Conservation (phyloP, 2,888 invertebrate genomes). For the Chaitophorus viminalis region DNA sequence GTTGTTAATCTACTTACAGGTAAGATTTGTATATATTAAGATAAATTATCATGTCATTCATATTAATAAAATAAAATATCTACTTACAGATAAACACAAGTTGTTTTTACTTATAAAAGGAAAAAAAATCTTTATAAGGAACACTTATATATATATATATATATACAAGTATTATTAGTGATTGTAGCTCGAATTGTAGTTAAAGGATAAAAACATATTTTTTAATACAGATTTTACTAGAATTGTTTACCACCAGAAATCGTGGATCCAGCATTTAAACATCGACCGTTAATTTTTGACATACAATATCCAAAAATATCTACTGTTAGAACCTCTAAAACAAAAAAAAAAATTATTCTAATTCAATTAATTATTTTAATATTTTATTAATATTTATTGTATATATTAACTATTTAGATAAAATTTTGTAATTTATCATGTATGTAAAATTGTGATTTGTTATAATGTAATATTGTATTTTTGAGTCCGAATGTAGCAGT, state of each 20-base stretch:
- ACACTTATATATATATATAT: no score
- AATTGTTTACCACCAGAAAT: neutral
- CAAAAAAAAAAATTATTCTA: neutral
- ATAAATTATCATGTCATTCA: no score
- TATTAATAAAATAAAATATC: no score
- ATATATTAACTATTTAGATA: neutral
- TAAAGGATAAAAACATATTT: no score
- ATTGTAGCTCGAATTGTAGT: no score
- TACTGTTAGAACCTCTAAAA: neutral
- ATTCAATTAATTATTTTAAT: neutral
- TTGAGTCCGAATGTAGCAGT: neutral
- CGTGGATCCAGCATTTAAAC: neutral
- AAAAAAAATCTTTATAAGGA: no score
- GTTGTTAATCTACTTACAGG: no score
- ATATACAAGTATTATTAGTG: no score
- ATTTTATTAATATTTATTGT: neutral
- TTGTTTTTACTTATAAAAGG: no score
- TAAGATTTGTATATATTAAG: no score
- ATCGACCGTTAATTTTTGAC: neutral
- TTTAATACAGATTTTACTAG: neutral
- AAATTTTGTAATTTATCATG: neutral
- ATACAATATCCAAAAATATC: neutral
- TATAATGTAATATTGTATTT: neutral
- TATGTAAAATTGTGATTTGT: neutral
- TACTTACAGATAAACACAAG: no score